Conservation (phyloP, 2,113 vertebrate species). For the Emydocephalus ijimae region DNA sequence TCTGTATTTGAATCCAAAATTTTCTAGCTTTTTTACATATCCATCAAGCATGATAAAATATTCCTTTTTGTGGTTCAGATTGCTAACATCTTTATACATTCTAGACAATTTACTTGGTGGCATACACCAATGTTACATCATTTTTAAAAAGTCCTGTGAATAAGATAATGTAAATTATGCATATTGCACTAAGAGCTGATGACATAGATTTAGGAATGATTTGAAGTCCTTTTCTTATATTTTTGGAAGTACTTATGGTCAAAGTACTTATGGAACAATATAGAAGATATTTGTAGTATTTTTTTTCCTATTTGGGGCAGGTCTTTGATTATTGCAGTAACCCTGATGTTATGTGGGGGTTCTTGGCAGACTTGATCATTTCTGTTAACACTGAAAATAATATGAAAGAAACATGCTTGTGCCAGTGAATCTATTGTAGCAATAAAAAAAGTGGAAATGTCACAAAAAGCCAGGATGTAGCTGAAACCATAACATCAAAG, state of each 20-base stretch:
- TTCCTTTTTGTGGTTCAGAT: background rate
- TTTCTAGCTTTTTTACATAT: background rate
- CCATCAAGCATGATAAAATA: background rate
- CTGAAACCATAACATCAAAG: background rate
- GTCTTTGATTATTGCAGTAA: background rate
- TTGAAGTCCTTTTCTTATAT: background rate
- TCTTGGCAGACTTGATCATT: background rate
- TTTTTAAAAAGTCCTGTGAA: background rate
- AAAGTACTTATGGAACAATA: background rate
- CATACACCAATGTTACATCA: background rate
- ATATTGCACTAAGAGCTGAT: background rate
- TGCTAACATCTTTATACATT: background rate
- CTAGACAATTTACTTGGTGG: background rate
- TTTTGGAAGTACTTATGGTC: background rate
- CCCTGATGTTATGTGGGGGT: background rate
- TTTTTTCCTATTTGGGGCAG: background rate
- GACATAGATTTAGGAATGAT: background rate
- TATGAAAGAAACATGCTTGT: constrained; percentile 7
- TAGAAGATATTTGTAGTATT: background rate
- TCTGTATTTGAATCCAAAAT: background rate
- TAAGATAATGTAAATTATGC: background rate
- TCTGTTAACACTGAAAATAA: background rate
- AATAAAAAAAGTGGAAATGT: background rate
- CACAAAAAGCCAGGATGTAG: background rate
- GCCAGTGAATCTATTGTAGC: background rate